Evolutionary conservation across 2,113 vertebrate genomes (phyloP).

Genomic region (Eonycteris spelaea): DNA sequence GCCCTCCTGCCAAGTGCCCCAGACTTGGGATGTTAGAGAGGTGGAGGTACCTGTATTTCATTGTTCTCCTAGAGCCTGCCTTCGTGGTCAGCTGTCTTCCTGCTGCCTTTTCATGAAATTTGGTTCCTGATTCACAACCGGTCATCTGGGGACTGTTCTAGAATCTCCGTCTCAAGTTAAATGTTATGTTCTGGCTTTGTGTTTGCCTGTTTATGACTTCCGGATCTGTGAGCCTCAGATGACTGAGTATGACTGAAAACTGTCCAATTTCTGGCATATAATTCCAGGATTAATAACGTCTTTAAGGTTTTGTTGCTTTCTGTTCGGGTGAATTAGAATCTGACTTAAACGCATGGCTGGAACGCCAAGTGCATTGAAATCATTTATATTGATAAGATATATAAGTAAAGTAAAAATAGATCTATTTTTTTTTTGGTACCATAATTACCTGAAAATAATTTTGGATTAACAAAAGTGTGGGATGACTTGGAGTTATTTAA

Average conservation of each 20-base stretch:
- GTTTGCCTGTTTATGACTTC: not conserved
- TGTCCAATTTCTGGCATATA: not conserved
- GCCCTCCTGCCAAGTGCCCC: not conserved
- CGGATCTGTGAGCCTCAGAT: not conserved
- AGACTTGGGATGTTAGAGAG: not conserved
- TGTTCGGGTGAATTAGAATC: not conserved
- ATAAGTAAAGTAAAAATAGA: not conserved
- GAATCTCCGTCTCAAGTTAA: not conserved
- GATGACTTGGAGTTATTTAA: not conserved
- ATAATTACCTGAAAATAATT: not conserved
- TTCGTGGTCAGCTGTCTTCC: not conserved
- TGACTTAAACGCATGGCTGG: not conserved
- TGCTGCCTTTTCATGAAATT: not conserved
- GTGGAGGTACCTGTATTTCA: rapidly evolving
- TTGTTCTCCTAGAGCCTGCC: rapidly evolving
- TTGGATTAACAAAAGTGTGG: not conserved
- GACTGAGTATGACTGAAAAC: not conserved
- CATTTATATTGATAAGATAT: not conserved
- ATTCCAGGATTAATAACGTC: not conserved
- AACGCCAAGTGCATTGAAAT: not conserved
- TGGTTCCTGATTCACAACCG: not conserved
- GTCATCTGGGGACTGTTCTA: not conserved
- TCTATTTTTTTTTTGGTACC: not conserved
- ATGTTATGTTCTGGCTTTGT: not conserved
- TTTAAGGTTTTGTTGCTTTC: not conserved